Evolutionary conservation across 1,140 invertebrate species (phyloP), one percentile per base, ranked within the genome.

Genomic region (Acromyrmex heyeri): DNA sequence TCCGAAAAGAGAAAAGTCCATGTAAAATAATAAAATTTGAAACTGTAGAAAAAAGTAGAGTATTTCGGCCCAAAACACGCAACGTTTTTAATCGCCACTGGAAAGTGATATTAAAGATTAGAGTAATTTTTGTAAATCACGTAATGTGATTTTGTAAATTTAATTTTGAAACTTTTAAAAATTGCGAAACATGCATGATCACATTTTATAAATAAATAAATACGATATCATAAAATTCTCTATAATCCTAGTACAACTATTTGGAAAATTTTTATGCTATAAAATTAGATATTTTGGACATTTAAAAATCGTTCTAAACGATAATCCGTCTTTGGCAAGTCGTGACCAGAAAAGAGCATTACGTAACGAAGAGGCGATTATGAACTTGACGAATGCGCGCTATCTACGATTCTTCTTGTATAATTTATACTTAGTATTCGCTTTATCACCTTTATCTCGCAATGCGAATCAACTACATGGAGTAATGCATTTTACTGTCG

Each of bases 381-480:
- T 55, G 48, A n/a, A 38, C n/a, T 67, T 55, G 77, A 67, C 77
- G 77, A 79, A 55, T 67, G 34, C 77, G 44, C 48, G 48, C 14
- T 79, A 67, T 79, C 77, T 79, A n/a, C 12, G 53, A 82, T 82
- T 82, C 44, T 61, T 7, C 55, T 73, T 61, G 69, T 34, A 61
- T 82, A 61, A 73, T 30, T 82, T 82, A 59, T 73, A 73, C 69
- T 61, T 73, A 48, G 67, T 82, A 73, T 83, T 83, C 69, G 67
- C 55, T 83, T 73, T 83, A 73, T 82, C 67, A 61, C 18, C 38
- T 82, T 82, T 73, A 83, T 73, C 69, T 83, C 38, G 53, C 55
- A 82, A 57, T 61, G 55, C 53, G 79, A 83, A 59, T 83, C 55
- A 83, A 73, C 53, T 55, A 61, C 79, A 73, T 50, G 53, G 38